phyloP scores from a whole-genome alignment of 2,113 vertebrate species.

The Chrysemys picta region DNA sequence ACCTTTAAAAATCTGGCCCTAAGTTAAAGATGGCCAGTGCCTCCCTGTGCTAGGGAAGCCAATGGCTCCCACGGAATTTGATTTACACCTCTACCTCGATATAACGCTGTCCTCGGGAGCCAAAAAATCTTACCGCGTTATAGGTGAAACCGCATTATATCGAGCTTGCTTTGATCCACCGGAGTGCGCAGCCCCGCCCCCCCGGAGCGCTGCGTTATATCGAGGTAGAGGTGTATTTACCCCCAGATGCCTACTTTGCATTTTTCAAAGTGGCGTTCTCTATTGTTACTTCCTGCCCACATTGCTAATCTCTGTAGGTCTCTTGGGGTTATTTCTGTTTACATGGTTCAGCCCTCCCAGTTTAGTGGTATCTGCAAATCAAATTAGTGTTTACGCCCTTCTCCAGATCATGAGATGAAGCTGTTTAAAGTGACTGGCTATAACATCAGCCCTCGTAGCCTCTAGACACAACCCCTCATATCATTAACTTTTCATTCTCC shows the following conservation, averaged over 20 bases:
- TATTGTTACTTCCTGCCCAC: neutral
- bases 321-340: neutral
- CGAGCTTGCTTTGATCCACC: no score
- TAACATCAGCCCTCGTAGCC: neutral
- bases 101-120: no score
- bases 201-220: no score
- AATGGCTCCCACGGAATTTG: neutral
- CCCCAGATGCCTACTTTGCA: neutral
- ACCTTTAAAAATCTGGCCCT: neutral
- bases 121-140: no score
- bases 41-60: neutral
- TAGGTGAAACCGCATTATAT: no score
- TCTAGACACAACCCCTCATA: neutral
- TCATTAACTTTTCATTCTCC: neutral
- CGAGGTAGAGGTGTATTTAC: neutral
- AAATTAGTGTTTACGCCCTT: neutral
- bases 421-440: neutral
- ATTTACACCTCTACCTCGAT: neutral
- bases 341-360: rapidly evolving
- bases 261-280: neutral
- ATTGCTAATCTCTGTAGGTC: neutral
- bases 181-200: no score
- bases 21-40: neutral
- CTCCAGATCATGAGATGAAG: rapidly evolving
- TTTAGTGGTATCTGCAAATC: neutral